Percentiles rank a stretch among this genome's conserved stretches.
phyloP scores from a whole-genome alignment of 1,140 invertebrate species.

The Rhynchophorus ferrugineus region DNA sequence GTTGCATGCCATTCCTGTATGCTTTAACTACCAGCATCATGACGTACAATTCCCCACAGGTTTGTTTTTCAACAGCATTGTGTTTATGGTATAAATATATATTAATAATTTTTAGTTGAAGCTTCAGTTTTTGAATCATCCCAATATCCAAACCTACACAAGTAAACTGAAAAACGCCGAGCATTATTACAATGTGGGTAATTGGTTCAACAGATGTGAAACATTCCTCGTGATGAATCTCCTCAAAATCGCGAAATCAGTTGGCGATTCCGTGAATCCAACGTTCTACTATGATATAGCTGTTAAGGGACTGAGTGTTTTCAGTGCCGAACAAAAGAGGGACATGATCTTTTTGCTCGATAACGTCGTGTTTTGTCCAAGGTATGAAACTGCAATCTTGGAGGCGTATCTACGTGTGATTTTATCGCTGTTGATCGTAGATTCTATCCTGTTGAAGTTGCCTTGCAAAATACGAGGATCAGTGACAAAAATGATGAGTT shows the following conservation, averaged over 20 bases:
- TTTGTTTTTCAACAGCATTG: slow-evolving; percentile 7
- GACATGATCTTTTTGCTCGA: slow-evolving; percentile 45
- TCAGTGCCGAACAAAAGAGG: slow-evolving; percentile 43
- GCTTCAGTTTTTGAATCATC: slow-evolving; percentile 34
- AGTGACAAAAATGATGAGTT: slow-evolving; percentile 41
- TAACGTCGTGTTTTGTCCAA: slow-evolving; percentile 48
- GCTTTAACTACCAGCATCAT: slow-evolving; percentile 40
- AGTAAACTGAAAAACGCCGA: slow-evolving; percentile 20
- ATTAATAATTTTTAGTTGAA: slow-evolving; percentile 32
- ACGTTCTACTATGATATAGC: slow-evolving; percentile 43
- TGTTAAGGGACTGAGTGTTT: slow-evolving; percentile 47
- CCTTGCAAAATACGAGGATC: slow-evolving; percentile 45
- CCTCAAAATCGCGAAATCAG: slow-evolving; percentile 41
- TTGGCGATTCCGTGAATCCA: slow-evolving; percentile 40
- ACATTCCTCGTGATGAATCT: slow-evolving; percentile 44
- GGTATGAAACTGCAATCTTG: slow-evolving; percentile 11
- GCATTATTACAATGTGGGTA: slow-evolving; percentile 39
- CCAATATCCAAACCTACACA: slow-evolving; percentile 32
- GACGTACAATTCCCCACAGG: slow-evolving; percentile 23
- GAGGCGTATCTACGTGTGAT: too few relatives aligned
- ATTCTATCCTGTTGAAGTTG: slow-evolving; percentile 47
- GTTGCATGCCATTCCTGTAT: slow-evolving; percentile 46
- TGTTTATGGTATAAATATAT: neutral
- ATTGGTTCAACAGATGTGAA: slow-evolving; percentile 53
- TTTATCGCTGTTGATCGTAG: neutral